phyloP scores from a whole-genome alignment of 64 coral and sea anemone species.

The Montipora efflorescens region DNA sequence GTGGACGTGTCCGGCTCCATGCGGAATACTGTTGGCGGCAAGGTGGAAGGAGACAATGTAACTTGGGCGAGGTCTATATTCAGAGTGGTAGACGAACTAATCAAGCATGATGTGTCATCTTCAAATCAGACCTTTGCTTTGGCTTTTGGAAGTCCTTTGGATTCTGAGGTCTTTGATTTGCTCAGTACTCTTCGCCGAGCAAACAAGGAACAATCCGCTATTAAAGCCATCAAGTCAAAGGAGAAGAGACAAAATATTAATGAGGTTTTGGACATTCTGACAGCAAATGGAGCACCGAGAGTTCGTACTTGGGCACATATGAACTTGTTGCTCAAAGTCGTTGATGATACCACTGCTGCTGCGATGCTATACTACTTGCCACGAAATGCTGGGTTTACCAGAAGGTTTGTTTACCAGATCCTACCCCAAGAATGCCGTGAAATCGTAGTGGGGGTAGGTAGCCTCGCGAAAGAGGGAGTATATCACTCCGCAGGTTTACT shows the following conservation, averaged over 20 bases:
- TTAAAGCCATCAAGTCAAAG: too few relatives aligned
- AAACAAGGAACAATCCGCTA: neutral
- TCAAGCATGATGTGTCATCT: constrained; percentile 34
- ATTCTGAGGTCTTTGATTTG: constrained; percentile 7
- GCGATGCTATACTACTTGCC: neutral
- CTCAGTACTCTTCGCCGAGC: neutral
- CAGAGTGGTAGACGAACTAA: constrained; percentile 26
- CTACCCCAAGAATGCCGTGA: neutral
- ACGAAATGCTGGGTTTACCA: neutral
- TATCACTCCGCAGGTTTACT: too few relatives aligned
- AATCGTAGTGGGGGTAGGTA: neutral
- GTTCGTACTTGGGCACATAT: constrained; percentile 27
- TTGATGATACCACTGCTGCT: neutral
- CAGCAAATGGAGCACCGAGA: neutral
- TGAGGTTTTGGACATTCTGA: neutral
- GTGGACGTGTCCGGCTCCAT: constrained; percentile 59
- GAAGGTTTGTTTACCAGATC: neutral
- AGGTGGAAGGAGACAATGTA: neutral
- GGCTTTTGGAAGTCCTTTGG: neutral
- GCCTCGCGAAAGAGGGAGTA: too few relatives aligned
- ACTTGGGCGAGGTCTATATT: constrained; percentile 41
- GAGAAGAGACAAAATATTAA: neutral
- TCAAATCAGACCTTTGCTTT: constrained; percentile 43
- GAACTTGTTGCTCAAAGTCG: neutral
- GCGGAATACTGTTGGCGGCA: neutral